Conservation (phyloP, 2,113 vertebrate genomes). For the Oreochromis spilurus region DNA sequence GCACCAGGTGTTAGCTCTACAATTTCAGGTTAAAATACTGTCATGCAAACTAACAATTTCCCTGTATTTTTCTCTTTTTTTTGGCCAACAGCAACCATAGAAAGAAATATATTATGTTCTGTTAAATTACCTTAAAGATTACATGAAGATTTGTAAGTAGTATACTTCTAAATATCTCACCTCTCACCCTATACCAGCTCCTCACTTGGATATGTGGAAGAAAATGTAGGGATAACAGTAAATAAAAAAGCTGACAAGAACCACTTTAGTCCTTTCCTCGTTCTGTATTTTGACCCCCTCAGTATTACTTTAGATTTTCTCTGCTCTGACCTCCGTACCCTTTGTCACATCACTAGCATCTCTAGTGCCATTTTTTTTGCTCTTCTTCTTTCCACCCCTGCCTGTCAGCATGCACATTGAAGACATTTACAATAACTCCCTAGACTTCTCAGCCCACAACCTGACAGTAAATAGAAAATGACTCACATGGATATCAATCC, state of each 20-base stretch:
- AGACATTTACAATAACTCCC: neutral
- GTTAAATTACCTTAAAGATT: neutral
- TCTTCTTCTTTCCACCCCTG: neutral
- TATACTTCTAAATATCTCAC: rapidly evolving
- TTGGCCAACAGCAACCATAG: neutral
- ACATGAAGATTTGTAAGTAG: neutral
- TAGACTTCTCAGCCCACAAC: conserved; percentile 21
- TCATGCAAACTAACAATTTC: neutral
- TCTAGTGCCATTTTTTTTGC: neutral
- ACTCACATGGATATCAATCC: conserved; percentile 36
- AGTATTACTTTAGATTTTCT: neutral
- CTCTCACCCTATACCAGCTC: rapidly evolving
- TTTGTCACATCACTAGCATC: neutral
- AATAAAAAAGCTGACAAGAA: neutral
- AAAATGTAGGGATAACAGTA: neutral
- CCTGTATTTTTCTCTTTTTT: neutral
- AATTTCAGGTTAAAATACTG: neutral
- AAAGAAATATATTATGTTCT: neutral
- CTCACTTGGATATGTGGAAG: neutral
- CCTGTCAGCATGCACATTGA: neutral
- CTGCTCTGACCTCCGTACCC: neutral
- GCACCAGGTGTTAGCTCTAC: neutral
- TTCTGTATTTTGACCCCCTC: neutral
- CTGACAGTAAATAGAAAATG: conserved; percentile 49
- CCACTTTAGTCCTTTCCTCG: neutral